Percentiles rank a stretch among this genome's conserved stretches.
Conservation (phyloP, 1,140 invertebrate species). For the Hirudo medicinalis region DNA sequence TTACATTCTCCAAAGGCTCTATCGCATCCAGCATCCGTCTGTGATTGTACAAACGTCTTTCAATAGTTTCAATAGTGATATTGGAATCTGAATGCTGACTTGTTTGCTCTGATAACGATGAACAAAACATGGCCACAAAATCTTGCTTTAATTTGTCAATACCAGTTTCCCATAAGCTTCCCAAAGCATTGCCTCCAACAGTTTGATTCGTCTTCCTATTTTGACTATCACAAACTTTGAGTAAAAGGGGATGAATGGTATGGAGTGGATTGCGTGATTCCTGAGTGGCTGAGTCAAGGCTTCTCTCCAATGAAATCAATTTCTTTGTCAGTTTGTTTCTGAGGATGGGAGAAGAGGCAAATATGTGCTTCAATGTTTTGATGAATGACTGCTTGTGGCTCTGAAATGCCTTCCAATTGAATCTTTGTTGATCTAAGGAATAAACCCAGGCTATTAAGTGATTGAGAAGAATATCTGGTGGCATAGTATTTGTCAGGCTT, state of each 20-base stretch:
- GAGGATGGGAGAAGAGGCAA: not conserved
- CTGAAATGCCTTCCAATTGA: not conserved
- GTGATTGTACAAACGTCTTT: too few relatives aligned
- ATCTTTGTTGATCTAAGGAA: not conserved
- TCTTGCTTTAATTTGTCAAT: too few relatives aligned
- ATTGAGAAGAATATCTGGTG: slow-evolving; percentile 12
- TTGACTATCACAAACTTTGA: not conserved
- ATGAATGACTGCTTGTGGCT: not conserved
- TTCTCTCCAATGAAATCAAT: slow-evolving; percentile 3
- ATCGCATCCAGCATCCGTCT: too few relatives aligned
- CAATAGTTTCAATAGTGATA: too few relatives aligned
- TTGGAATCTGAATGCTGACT: too few relatives aligned
- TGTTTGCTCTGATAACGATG: too few relatives aligned
- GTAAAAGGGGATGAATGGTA: not conserved
- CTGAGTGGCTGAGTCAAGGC: not conserved
- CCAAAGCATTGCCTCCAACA: not conserved
- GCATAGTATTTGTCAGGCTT: not conserved
- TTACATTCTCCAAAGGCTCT: too few relatives aligned
- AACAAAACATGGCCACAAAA: too few relatives aligned
- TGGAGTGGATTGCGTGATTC: not conserved
- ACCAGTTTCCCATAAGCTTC: not conserved
- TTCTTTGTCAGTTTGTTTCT: not conserved
- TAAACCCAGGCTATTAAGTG: not conserved
- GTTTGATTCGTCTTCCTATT: not conserved
- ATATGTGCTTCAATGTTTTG: not conserved